Evolutionary conservation across 2,797 vertebrate species (phyloP), one percentile per base, ranked within the genome.

Genomic region (Crocodylus rhombifer): DNA sequence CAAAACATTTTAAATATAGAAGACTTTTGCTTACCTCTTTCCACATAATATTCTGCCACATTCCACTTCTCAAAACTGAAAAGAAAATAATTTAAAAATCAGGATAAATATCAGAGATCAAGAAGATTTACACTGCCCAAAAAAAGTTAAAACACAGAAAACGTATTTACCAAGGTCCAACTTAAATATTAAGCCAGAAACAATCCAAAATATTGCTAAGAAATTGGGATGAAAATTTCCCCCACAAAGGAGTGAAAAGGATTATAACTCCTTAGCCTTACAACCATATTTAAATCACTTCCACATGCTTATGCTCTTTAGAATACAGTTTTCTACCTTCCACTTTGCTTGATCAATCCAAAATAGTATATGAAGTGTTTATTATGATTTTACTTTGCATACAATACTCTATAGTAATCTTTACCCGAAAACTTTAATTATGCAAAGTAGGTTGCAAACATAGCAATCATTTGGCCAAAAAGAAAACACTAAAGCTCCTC

Each of bases 11-110:
- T 21, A 33, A 82, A 87, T 81, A 73, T 33, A 28, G 15, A 21
- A 17, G 23, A n/a, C 42, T 26, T 89, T 65, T 92, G 78, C 85
- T 97, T 99, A 99, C 99, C 99, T 99, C 98, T 98, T 99, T 99
- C 99, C 99, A 99, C 95, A 99, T 98, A 96, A 99, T 97, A 82
- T 98, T 99, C 97, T 99, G 99, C 99, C 99, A 99, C 92, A 98
- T 98, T 84, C 99, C 99, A 92, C 96, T 99, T 97, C 98, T 98
- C 97, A 99, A 97, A 97, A 99, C 99, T 99, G 98, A 79, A 98
- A 98, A 98, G 96, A 97, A 97, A 97, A 93, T 14, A 82, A 28
- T 2, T 42, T 64, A 7, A 74, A 57, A 5, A 77, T 64, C 55
- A 92, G 12, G 86, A 86, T 8, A 57, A 79, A 69, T 3, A 71